phyloP scores from a whole-genome alignment of 1,140 invertebrate species.

The Asbolus verrucosus region DNA sequence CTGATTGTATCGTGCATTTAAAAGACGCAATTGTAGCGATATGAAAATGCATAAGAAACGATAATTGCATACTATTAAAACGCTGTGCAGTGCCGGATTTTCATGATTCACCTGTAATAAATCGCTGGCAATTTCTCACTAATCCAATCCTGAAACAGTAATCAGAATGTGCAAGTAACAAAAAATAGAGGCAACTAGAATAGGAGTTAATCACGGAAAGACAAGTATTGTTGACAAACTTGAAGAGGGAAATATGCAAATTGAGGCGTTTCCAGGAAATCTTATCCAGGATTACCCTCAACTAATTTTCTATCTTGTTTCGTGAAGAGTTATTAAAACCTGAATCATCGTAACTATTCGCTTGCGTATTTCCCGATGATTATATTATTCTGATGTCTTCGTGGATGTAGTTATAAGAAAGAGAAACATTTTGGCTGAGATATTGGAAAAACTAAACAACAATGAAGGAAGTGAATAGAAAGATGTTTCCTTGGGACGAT shows the following conservation, averaged over 20 bases:
- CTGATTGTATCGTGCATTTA: too few species aligned
- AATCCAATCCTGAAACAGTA: slow-evolving; percentile 27
- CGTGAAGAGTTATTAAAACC: slow-evolving; percentile 37
- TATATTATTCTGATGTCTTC: slow-evolving; percentile 6
- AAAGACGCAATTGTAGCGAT: too few species aligned
- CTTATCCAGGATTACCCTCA: slow-evolving; percentile 48
- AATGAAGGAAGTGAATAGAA: slow-evolving; percentile 41
- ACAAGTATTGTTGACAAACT: slow-evolving; percentile 48
- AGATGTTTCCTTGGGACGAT: slow-evolving; percentile 47
- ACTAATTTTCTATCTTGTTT: slow-evolving; percentile 50
- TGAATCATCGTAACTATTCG: slow-evolving; percentile 35
- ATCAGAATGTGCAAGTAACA: slow-evolving; percentile 17
- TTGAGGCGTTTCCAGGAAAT: slow-evolving; percentile 47
- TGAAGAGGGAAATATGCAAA: slow-evolving; percentile 46
- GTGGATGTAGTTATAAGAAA: slow-evolving; percentile 23
- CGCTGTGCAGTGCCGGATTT: slow-evolving; percentile 3
- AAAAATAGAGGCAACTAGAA: slow-evolving; percentile 45
- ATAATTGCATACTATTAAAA: slow-evolving; percentile 25
- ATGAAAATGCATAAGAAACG: too few species aligned
- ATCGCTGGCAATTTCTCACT: slow-evolving; percentile 6
- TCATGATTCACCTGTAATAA: slow-evolving; percentile 19
- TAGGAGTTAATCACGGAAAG: slow-evolving; percentile 48
- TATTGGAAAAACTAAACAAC: slow-evolving; percentile 38
- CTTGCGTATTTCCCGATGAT: neutral
- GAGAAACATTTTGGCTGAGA: slow-evolving; percentile 11